Conservation (phyloP, 2,888 invertebrate species). For the Drosophila kambysellisi region DNA sequence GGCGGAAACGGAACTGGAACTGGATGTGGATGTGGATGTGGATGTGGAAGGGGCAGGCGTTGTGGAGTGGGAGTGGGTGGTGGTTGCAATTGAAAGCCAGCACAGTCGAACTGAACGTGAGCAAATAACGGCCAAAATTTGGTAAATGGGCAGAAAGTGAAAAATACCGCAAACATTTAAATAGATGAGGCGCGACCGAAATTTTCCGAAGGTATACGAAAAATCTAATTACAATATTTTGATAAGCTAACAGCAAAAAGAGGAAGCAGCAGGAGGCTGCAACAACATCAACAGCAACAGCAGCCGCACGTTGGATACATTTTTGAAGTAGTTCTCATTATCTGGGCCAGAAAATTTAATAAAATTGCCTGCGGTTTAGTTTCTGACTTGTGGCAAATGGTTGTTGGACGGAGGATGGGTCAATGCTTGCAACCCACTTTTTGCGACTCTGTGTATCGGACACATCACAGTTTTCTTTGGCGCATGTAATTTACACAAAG, state of each 20-base stretch:
- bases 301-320: constrained; percentile 26
- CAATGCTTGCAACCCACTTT: neutral
- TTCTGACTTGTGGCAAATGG: constrained; percentile 69
- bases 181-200: constrained; percentile 57
- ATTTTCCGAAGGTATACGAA: constrained; percentile 36
- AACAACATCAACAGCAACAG: neutral
- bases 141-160: constrained; percentile 26
- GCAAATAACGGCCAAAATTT: constrained; percentile 48
- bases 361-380: constrained; percentile 77
- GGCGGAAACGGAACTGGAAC: constrained; percentile 33
- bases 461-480: constrained; percentile 69
- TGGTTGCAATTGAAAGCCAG: constrained; percentile 7
- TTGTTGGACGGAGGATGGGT: neutral
- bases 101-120: constrained; percentile 43
- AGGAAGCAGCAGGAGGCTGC: constrained; percentile 17
- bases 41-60: neutral
- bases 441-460: constrained; percentile 13
- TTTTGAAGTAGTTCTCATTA: constrained; percentile 60
- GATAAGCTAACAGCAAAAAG: constrained; percentile 56
- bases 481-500: constrained; percentile 66
- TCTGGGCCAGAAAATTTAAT: constrained; percentile 60
- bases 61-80: constrained; percentile 9
- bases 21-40: constrained; percentile 29
- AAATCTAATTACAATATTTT: constrained; percentile 76
- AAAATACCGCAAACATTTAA: constrained; percentile 51